Conservation (phyloP, 2,113 vertebrate species). For the Spermophilus dauricus region DNA sequence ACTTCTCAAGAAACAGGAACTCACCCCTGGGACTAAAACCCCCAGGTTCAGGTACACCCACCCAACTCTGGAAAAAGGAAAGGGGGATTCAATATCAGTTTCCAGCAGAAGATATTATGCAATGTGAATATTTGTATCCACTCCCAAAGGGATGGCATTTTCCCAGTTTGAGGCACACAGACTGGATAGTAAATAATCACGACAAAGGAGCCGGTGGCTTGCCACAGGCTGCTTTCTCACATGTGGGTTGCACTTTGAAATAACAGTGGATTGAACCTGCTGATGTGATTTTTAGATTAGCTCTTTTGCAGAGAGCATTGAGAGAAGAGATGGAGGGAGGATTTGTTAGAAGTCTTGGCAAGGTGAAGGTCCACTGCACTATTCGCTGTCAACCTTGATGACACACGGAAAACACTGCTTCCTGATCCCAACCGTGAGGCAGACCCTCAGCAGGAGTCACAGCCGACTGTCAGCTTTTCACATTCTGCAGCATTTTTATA, state of each 20-base stretch:
- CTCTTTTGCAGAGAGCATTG: conserved; percentile 29
- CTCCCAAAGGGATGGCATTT: background rate
- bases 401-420: conserved; percentile 39
- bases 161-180: background rate
- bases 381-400: conserved; percentile 16
- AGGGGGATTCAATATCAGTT: background rate
- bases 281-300: conserved; percentile 65
- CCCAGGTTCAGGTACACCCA: background rate
- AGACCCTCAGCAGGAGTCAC: conserved; percentile 42
- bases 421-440: background rate
- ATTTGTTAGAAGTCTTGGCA: conserved; percentile 49
- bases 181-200: background rate
- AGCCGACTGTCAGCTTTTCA: conserved; percentile 43
- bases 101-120: background rate
- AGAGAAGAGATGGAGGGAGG: background rate
- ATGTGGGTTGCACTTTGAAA: conserved; percentile 73
- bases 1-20: conserved; percentile 2
- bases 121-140: background rate
- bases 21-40: background rate
- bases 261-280: conserved; percentile 46
- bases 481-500: background rate
- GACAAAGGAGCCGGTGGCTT: background rate
- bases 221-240: conserved; percentile 71
- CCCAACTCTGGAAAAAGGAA: background rate
- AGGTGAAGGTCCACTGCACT: conserved; percentile 44